phyloP scores from a whole-genome alignment of 2,113 vertebrate species.

The Burhinus oedicnemus region DNA sequence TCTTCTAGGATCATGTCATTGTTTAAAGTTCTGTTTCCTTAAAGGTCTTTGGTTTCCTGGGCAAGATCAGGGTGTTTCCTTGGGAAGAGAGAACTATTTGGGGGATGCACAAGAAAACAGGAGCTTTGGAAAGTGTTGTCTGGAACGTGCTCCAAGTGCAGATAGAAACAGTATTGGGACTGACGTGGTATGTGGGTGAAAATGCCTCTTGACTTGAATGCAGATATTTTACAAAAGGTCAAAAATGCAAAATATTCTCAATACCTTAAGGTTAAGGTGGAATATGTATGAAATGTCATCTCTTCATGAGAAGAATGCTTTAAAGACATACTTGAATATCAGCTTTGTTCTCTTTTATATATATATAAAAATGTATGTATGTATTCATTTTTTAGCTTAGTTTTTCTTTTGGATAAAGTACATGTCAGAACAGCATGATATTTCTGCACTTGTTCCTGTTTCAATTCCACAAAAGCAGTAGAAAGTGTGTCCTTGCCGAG shows the following conservation, averaged over 20 bases:
- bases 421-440: background rate
- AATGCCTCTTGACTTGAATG: background rate
- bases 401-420: background rate
- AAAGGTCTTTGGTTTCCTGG: background rate
- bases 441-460: background rate
- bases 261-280: background rate
- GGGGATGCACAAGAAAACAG: background rate
- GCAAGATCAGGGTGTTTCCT: background rate
- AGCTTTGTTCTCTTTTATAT: background rate
- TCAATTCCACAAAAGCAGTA: background rate
- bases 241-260: constrained; percentile 31
- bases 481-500: background rate
- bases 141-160: background rate
- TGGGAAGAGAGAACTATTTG: background rate
- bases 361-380: background rate
- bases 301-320: constrained; percentile 3
- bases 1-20: background rate
- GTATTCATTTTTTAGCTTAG: background rate
- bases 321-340: background rate
- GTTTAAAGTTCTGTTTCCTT: constrained; percentile 3
- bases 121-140: background rate
- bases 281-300: background rate
- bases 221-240: background rate
- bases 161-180: background rate
- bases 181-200: background rate